Evolutionary conservation across 2,797 vertebrate species (phyloP).

Genomic region (Alcedo quadribrachys): DNA sequence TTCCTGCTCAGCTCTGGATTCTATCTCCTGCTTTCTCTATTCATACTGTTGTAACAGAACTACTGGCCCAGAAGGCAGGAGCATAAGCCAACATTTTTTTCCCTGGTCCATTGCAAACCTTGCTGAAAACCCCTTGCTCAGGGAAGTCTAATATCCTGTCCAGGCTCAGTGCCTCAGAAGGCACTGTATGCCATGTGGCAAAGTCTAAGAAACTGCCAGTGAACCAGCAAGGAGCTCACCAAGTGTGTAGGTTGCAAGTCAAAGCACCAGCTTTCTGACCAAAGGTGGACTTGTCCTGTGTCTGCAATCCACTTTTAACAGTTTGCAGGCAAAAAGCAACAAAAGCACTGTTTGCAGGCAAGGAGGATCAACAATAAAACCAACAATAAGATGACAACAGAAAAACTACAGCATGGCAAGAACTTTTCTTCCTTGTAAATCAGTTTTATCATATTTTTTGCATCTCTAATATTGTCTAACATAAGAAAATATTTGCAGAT

Average conservation of each 20-base stretch:
- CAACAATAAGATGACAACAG: neutral
- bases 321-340: constrained; percentile 74
- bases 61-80: neutral
- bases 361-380: constrained; percentile 46
- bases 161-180: neutral
- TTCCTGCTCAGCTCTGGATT: too few species aligned
- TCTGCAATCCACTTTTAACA: neutral
- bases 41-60: neutral
- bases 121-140: neutral
- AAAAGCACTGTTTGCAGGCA: constrained; percentile 66
- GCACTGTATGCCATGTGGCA: neutral
- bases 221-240: neutral
- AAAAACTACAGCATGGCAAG: neutral
- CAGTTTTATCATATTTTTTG: neutral
- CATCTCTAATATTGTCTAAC: neutral
- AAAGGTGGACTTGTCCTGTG: neutral
- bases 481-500: neutral
- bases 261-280: neutral
- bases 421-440: neutral
- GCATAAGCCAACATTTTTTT: neutral
- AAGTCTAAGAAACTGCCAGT: neutral
- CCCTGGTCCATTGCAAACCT: neutral
- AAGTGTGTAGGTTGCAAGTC: fast-evolving
- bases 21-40: neutral
- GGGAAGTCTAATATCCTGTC: neutral